These are phyloP conservation scores for Psilanteris sp. DNA, from an alignment of 1,140 invertebrate species.

Conservation along the genomic window DNA sequence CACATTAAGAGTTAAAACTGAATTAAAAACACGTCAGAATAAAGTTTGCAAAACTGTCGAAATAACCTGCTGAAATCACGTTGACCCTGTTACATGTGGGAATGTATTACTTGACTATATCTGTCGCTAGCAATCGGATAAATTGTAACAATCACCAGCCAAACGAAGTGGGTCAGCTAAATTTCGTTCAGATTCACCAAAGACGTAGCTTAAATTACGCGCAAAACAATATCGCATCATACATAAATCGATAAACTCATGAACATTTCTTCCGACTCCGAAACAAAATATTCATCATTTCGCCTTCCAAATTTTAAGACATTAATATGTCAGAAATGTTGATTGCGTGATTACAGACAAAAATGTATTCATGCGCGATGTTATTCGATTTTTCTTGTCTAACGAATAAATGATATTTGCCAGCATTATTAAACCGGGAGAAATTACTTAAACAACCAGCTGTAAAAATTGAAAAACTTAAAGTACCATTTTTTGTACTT, in stretches of 20 bases:
- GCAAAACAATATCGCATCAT: slow-evolving; percentile 49
- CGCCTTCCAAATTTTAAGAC: background rate
- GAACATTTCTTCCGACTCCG: slow-evolving; percentile 13
- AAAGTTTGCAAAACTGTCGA: slow-evolving; percentile 53
- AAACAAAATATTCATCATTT: slow-evolving; percentile 9
- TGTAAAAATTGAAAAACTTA: too few relatives aligned
- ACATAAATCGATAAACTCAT: slow-evolving; percentile 13
- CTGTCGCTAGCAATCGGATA: slow-evolving; percentile 56
- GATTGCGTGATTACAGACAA: slow-evolving; percentile 18
- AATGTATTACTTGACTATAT: slow-evolving; percentile 53
- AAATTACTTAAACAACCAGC: too few relatives aligned
- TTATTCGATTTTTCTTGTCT: too few relatives aligned
- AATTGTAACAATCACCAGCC: slow-evolving; percentile 65
- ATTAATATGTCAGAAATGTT: slow-evolving; percentile 1
- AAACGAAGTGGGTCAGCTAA: slow-evolving; percentile 61
- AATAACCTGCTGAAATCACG: slow-evolving; percentile 59
- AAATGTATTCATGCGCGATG: slow-evolving; percentile 15
- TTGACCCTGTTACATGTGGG: slow-evolving; percentile 58
- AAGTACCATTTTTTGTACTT: too few relatives aligned
- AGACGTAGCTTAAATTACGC: slow-evolving; percentile 60
- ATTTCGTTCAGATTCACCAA: slow-evolving; percentile 47
- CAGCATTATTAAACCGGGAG: too few relatives aligned
- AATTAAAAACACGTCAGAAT: slow-evolving; percentile 40
- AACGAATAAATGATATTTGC: too few relatives aligned
- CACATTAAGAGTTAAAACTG: slow-evolving; percentile 26